Evolutionary conservation across 2,797 vertebrate species (phyloP).

Genomic region (Pipistrellus nathusii): DNA sequence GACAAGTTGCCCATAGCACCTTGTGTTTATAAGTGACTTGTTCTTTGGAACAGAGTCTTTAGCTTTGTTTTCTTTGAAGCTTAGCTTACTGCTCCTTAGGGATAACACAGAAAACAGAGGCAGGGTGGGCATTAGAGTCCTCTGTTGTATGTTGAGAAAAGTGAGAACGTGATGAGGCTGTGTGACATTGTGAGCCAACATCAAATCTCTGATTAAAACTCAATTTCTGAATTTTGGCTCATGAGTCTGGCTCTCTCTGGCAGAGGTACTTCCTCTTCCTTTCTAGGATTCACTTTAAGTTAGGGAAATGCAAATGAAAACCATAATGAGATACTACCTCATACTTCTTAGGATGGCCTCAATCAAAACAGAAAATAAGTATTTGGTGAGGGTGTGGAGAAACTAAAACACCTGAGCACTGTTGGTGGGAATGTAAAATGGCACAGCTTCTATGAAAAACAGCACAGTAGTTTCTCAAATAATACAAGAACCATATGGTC

Average conservation of each 20-base stretch:
- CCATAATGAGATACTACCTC: neutral
- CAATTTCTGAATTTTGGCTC: neutral
- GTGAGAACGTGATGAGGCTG: rapidly evolving
- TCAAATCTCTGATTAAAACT: neutral
- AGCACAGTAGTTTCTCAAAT: neutral
- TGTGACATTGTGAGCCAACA: neutral
- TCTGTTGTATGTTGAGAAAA: neutral
- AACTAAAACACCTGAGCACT: neutral
- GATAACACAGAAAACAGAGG: neutral
- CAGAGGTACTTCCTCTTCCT: neutral
- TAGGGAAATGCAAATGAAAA: conserved; percentile 26
- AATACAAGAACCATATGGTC: neutral
- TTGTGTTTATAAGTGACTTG: neutral
- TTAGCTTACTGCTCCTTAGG: neutral
- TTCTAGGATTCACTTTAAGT: neutral
- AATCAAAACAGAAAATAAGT: neutral
- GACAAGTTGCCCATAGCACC: neutral
- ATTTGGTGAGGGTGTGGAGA: neutral
- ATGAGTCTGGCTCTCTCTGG: neutral
- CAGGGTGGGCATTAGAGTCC: neutral
- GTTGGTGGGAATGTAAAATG: neutral
- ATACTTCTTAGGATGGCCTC: neutral
- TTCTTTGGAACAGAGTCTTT: conserved; percentile 58
- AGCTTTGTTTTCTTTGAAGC: conserved; percentile 38
- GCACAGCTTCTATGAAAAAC: neutral